phyloP scores from a whole-genome alignment of 2,797 vertebrate species.

The Loriculus beryllinus region DNA sequence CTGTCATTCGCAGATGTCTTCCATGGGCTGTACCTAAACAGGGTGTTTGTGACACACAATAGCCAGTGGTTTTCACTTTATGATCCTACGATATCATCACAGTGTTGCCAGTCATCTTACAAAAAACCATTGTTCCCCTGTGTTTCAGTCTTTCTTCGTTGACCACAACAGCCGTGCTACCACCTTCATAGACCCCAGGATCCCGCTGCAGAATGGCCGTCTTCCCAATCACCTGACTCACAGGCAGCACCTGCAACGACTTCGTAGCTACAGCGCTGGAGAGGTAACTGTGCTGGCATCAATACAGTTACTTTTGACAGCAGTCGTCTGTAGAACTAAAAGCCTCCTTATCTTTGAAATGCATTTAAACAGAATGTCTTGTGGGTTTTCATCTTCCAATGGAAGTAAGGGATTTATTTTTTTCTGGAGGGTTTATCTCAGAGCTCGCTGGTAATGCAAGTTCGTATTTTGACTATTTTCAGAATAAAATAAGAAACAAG shows the following conservation, averaged over 20 bases:
- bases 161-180: slow-evolving; percentile 97
- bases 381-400: neutral
- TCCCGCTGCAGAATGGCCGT: slow-evolving; percentile 92
- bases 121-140: neutral
- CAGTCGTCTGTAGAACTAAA: neutral
- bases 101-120: neutral
- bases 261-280: slow-evolving; percentile 97
- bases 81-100: neutral
- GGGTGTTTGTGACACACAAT: neutral
- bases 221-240: slow-evolving; percentile 92
- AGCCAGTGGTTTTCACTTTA: neutral
- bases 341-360: neutral
- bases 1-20: neutral
- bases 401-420: neutral
- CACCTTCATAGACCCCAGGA: slow-evolving; percentile 95
- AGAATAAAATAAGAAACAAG: neutral
- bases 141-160: slow-evolving; percentile 92
- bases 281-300: slow-evolving; percentile 78
- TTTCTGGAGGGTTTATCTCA: neutral
- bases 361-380: neutral
- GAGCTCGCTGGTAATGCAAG: neutral
- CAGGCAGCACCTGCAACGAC: slow-evolving; percentile 91
- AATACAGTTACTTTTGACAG: neutral
- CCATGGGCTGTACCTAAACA: neutral
- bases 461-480: neutral